Evolutionary conservation across 2,113 vertebrate species (phyloP), one percentile per base, ranked within the genome.

Genomic region (Bubalus kerabau): DNA sequence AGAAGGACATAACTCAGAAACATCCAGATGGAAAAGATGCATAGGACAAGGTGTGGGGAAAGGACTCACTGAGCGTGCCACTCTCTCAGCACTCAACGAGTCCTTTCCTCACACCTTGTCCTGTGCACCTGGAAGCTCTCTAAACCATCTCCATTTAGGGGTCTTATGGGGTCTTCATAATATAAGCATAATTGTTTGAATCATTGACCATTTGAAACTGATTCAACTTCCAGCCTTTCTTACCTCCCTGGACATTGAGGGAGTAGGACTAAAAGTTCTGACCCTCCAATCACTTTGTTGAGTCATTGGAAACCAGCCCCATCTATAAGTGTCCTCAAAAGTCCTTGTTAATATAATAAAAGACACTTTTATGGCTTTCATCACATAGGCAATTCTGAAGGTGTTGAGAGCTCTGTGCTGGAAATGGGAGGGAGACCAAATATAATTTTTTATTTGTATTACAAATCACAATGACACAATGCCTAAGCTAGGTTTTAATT

Each of bases 21-120:
- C 6, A 54, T 21, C 19, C 12, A 14, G 80, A n/a, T 36, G 19
- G 32, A 82, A 54, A 19, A 36, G 32, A 14, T 24, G 32, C 50
- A 21, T 10, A 54, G 48, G 32, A 54, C 6, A 5, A 24, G 11
- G 11, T 52, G 5, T 54, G 11, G 19, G 19, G 19, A 82, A 82
- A 24, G 19, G 32, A 7, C 19, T 54, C 50, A 21, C 0, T 54
- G 50, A 82, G 11, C 0, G 0, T 7, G 19, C 50, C 50, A 54
- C 19, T 54, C 28, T 81, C 32, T 24, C 80, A 54, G 80, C 50
- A 21, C 67, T 74, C n/a, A 74, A 0, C 6, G 21, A 11, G 5
- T 10, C 19, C 36, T 40, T 74, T 74, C 67, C 67, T 40, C n/a
- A 40, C 36, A 23, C 0, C 11, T 71, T 12, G 67, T 24, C 36